Evolutionary conservation across 1,140 invertebrate species (phyloP).

Genomic region (Lerema accius): DNA sequence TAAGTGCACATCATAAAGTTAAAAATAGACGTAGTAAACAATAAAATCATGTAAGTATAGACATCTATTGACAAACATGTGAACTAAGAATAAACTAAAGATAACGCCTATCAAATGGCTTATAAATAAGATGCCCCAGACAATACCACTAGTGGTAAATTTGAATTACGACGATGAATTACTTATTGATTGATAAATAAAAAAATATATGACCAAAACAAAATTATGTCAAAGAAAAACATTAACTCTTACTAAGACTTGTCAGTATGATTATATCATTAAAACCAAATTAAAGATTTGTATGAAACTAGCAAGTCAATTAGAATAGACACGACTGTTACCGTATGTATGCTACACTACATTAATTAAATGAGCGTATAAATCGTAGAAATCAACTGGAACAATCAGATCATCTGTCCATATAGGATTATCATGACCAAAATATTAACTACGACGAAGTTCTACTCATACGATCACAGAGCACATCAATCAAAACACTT

Average conservation of each 20-base stretch:
- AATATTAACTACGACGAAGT: not conserved
- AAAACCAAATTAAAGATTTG: not conserved
- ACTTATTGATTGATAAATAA: conserved; percentile 3
- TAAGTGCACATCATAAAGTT: conserved; percentile 23
- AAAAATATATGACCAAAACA: conserved; percentile 10
- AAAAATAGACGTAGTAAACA: conserved; percentile 15
- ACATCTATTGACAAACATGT: conserved; percentile 46
- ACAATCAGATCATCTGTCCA: conserved; percentile 40
- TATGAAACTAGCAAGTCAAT: no score
- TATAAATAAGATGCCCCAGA: conserved; percentile 5
- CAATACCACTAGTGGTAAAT: not conserved
- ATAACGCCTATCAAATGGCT: conserved; percentile 11
- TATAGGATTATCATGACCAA: conserved; percentile 25
- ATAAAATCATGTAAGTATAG: conserved; percentile 31
- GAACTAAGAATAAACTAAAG: conserved; percentile 21
- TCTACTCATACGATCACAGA: not conserved
- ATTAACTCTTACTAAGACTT: not conserved
- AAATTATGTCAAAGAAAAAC: no score
- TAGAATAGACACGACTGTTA: no score
- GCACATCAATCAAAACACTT: conserved; percentile 10
- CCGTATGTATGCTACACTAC: no score
- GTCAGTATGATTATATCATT: not conserved
- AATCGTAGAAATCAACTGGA: not conserved
- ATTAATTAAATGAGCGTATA: no score
- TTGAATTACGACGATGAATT: not conserved